Conservation (phyloP, 2,113 vertebrate genomes). For the Triplophysa siluroides region DNA sequence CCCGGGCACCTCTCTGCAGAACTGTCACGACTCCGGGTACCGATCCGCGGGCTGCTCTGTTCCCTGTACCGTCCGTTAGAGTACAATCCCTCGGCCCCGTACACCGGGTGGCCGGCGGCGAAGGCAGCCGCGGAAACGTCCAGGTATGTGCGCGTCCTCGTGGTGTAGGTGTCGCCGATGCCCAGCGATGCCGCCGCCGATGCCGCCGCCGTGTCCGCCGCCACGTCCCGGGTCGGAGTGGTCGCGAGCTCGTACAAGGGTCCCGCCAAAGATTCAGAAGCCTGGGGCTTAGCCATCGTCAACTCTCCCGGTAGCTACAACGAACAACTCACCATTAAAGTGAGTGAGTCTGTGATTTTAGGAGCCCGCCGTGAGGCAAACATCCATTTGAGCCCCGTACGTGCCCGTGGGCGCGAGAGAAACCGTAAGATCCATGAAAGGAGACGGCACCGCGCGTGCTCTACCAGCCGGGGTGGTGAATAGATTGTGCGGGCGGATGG, state of each 20-base stretch:
- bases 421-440: conserved; percentile 44
- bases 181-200: conserved; percentile 50
- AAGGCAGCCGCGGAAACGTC: conserved; percentile 68
- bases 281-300: conserved; percentile 74
- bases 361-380: conserved; percentile 37
- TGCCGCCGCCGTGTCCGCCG: conserved; percentile 38
- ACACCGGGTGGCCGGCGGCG: conserved; percentile 57
- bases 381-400: conserved; percentile 5
- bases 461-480: conserved; percentile 8
- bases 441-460: conserved; percentile 16
- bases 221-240: conserved; percentile 54
- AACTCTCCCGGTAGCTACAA: conserved; percentile 63
- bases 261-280: conserved; percentile 70
- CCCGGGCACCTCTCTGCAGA: conserved; percentile 78
- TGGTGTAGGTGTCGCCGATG: conserved; percentile 54
- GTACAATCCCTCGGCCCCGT: conserved; percentile 70
- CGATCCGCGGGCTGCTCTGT: conserved; percentile 65
- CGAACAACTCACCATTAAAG: conserved; percentile 39
- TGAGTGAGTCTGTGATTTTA: conserved; percentile 59
- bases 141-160: conserved; percentile 60
- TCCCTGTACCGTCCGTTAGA: conserved; percentile 73
- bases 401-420: neutral
- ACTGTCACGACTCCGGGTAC: conserved; percentile 78
- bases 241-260: conserved; percentile 61
- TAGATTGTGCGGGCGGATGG: conserved; percentile 33